phyloP scores from a whole-genome alignment of 1,140 invertebrate genomes.

The Drosophila watanabei region DNA sequence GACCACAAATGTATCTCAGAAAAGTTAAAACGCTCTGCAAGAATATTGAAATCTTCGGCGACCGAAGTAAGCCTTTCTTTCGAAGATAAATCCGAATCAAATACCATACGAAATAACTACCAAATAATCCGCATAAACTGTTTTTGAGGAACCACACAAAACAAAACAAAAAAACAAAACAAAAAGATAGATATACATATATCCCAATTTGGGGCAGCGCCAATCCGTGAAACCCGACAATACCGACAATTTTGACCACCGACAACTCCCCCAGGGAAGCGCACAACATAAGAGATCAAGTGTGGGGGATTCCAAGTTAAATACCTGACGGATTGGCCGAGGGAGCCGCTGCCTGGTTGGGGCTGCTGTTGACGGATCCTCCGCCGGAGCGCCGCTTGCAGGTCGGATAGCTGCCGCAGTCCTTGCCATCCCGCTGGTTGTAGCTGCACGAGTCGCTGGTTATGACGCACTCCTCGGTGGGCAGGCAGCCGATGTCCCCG shows the following conservation, averaged over 20 bases:
- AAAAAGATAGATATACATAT: neutral
- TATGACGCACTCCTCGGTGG: constrained; percentile 90
- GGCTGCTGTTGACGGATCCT: constrained; percentile 41
- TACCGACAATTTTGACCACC: neutral
- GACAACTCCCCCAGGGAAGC: constrained; percentile 42
- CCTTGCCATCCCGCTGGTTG: constrained; percentile 86
- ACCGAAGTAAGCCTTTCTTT: neutral
- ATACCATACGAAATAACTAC: neutral
- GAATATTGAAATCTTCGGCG: constrained; percentile 6
- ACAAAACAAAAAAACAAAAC: neutral
- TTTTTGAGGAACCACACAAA: constrained; percentile 23
- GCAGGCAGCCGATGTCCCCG: constrained; percentile 91
- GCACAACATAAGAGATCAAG: constrained; percentile 37
- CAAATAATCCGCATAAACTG: constrained; percentile 1
- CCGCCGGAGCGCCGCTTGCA: constrained; percentile 87
- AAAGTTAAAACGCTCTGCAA: neutral
- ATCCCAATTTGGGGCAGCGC: neutral
- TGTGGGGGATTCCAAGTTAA: constrained; percentile 63
- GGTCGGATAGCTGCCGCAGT: constrained; percentile 89
- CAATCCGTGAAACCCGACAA: constrained; percentile 7
- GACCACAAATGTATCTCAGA: neutral
- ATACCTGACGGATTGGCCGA: constrained; percentile 85
- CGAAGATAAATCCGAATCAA: neutral
- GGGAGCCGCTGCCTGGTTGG: constrained; percentile 56
- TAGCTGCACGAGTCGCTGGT: constrained; percentile 89